Evolutionary conservation across 2,888 invertebrate genomes (phyloP).

Genomic region (Lithophane leautieri): DNA sequence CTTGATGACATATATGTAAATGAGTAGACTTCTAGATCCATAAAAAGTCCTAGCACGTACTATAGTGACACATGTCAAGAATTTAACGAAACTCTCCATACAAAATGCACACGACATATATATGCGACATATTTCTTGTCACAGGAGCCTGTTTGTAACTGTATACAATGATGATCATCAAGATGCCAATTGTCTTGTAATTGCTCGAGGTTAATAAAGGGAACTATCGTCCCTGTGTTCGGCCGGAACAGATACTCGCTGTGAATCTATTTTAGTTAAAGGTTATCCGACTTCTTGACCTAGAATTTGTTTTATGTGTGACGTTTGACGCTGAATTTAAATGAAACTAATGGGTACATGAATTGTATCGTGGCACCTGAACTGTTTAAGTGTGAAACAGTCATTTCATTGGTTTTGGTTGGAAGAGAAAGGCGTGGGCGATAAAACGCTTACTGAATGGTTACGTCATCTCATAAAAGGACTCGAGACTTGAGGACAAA

Average conservation of each 20-base stretch:
- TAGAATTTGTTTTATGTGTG: conserved; percentile 58
- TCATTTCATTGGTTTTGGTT: not conserved
- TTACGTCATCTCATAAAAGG: conserved; percentile 19
- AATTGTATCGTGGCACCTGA: conserved; percentile 3
- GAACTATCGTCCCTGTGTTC: conserved; percentile 39
- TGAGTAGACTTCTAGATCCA: not conserved
- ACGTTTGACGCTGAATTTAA: conserved; percentile 52
- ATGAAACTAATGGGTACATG: conserved; percentile 31
- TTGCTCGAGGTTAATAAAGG: conserved; percentile 46
- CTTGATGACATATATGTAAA: not conserved
- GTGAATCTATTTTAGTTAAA: conserved; percentile 61
- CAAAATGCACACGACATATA: not conserved
- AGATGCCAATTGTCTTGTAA: conserved; percentile 39
- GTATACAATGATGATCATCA: conserved; percentile 19
- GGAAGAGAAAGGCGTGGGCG: not conserved
- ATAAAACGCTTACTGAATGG: not conserved
- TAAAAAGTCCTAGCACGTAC: not conserved
- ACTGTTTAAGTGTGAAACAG: not conserved
- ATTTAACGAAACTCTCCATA: conserved; percentile 16
- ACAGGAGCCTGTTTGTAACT: not conserved
- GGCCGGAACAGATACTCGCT: conserved; percentile 46
- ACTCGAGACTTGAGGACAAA: conserved; percentile 13
- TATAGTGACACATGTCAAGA: not conserved
- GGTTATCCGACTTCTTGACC: conserved; percentile 62
- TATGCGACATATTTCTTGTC: conserved; percentile 5